phyloP scores from a whole-genome alignment of 2,113 vertebrate species.

The Urocitellus parryii region DNA sequence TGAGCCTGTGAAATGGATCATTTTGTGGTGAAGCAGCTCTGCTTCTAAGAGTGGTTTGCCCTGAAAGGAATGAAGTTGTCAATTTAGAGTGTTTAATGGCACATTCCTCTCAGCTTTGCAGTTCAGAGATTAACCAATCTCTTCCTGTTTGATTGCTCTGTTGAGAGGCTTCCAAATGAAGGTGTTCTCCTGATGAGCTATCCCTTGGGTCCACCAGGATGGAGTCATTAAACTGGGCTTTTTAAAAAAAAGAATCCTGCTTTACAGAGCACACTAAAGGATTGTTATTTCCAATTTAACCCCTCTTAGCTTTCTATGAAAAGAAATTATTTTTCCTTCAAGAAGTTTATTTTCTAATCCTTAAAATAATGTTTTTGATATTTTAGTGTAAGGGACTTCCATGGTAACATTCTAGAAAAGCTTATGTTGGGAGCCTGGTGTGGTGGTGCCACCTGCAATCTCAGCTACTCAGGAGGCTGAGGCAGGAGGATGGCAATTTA shows the following conservation, averaged over 20 bases:
- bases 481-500: no score
- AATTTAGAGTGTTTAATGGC: not conserved
- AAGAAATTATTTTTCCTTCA: not conserved
- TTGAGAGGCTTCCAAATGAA: constrained; percentile 54
- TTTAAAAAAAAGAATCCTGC: not conserved
- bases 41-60: not conserved
- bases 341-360: not conserved
- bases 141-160: constrained; percentile 58
- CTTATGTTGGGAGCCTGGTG: no score
- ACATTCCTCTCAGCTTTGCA: not conserved
- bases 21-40: not conserved
- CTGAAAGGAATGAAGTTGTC: constrained; percentile 31
- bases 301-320: not conserved
- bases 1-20: not conserved
- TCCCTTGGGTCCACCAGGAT: not conserved
- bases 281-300: not conserved
- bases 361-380: not conserved
- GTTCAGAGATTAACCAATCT: not conserved
- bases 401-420: not conserved
- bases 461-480: no score
- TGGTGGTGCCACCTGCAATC: no score
- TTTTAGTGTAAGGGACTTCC: not conserved
- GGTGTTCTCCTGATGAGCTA: not conserved
- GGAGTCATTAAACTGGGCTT: not conserved
- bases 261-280: not conserved